These are phyloP conservation scores for Elaphurus davidianus DNA, from an alignment of 2,113 vertebrate species.

Conservation along the genomic window DNA sequence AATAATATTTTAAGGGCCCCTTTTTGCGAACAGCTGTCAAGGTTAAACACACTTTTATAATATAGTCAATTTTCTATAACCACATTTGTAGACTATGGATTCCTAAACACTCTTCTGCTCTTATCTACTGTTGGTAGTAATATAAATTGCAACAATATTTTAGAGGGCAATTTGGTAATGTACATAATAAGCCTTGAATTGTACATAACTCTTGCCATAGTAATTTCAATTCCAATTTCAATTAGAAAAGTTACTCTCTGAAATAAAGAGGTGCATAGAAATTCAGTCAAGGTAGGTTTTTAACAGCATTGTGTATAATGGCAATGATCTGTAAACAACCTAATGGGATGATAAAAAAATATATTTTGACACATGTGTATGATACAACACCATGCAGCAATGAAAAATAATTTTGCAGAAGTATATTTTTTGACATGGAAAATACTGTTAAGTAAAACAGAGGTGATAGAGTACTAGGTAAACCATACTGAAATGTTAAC, in stretches of 20 bases:
- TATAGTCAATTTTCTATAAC: background rate
- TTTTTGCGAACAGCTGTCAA: constrained; percentile 11
- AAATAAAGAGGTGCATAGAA: background rate
- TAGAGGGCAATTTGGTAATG: constrained; percentile 3
- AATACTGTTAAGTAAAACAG: background rate
- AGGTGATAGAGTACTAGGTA: background rate
- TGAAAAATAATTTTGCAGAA: background rate
- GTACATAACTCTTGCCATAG: background rate
- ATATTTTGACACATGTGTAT: background rate
- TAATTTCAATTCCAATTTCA: background rate
- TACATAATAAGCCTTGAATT: background rate
- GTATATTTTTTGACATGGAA: background rate
- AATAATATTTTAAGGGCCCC: background rate
- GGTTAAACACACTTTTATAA: background rate
- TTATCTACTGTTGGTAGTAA: background rate
- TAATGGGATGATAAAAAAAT: constrained; percentile 14
- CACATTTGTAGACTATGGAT: background rate
- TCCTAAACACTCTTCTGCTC: background rate
- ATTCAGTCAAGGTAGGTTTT: background rate
- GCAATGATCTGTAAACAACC: background rate
- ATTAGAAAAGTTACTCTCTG: constrained; percentile 9
- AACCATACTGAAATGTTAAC: background rate
- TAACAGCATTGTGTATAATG: background rate
- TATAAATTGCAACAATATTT: background rate
- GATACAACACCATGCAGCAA: background rate